phyloP scores from a whole-genome alignment of 2,888 invertebrate genomes.

The Acanthosepion lycidas region DNA sequence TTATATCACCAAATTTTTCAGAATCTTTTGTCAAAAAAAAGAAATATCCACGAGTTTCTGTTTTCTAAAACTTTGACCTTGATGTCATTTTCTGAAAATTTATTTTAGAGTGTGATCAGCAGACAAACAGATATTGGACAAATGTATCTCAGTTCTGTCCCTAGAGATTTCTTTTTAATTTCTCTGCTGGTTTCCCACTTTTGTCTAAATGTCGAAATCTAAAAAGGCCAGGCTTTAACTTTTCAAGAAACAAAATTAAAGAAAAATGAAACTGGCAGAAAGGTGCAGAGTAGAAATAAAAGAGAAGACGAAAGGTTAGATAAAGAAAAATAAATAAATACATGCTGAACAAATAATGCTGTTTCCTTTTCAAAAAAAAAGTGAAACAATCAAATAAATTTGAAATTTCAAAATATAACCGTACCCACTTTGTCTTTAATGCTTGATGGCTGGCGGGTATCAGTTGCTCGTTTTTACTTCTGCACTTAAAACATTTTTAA shows the following conservation, averaged over 20 bases:
- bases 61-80: too few relatives aligned
- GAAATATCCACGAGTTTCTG: too few relatives aligned
- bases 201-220: background rate
- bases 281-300: background rate
- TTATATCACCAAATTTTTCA: too few relatives aligned
- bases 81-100: too few relatives aligned
- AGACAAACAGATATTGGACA: background rate
- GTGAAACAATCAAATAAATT: background rate
- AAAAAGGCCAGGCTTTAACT: background rate
- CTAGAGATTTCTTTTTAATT: background rate
- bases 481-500: conserved; percentile 3
- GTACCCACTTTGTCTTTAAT: background rate
- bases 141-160: background rate
- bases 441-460: background rate
- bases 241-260: background rate
- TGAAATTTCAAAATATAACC: background rate
- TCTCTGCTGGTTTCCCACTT: background rate
- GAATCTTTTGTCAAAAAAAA: too few relatives aligned
- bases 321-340: background rate
- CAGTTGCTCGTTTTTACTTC: background rate
- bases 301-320: too few relatives aligned
- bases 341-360: background rate
- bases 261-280: background rate
- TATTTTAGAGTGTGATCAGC: too few relatives aligned
- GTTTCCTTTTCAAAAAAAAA: background rate